phyloP scores from a whole-genome alignment of 1,140 invertebrate species.

The Pristionchus pacificus region DNA sequence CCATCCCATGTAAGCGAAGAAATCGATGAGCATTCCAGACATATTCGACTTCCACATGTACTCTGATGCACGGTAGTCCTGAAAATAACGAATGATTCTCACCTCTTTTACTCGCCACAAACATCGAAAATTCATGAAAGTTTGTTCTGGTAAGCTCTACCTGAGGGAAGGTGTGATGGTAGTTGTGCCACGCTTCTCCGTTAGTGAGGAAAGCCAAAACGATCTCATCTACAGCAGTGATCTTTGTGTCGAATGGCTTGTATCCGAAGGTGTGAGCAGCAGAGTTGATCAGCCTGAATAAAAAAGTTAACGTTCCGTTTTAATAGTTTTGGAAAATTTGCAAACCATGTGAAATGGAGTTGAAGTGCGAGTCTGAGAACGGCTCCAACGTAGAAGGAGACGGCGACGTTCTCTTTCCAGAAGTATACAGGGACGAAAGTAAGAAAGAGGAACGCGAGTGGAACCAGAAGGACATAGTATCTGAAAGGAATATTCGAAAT shows the following conservation, averaged over 20 bases:
- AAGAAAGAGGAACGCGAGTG: conserved; percentile 77
- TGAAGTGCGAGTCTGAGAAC: conserved; percentile 76
- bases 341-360: neutral
- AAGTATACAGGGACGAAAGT: conserved; percentile 74
- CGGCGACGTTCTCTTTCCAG: conserved; percentile 77
- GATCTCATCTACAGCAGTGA: neutral
- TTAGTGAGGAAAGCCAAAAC: conserved; percentile 54
- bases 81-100: no score
- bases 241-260: conserved; percentile 2
- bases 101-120: no score
- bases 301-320: neutral
- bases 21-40: conserved; percentile 58
- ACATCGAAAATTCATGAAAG: no score
- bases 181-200: conserved; percentile 84
- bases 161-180: conserved; percentile 89
- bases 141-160: no score
- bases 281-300: neutral
- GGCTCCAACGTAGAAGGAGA: conserved; percentile 76
- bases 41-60: neutral
- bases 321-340: no score
- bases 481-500: no score
- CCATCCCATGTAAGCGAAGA: conserved; percentile 61
- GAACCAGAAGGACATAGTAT: conserved; percentile 75
- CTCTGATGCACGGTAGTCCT: conserved; percentile 22
- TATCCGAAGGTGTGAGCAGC: conserved; percentile 57